Evolutionary conservation across 2,797 vertebrate species (phyloP), one percentile per base, ranked within the genome.

Genomic region (Oryzias sinensis): DNA sequence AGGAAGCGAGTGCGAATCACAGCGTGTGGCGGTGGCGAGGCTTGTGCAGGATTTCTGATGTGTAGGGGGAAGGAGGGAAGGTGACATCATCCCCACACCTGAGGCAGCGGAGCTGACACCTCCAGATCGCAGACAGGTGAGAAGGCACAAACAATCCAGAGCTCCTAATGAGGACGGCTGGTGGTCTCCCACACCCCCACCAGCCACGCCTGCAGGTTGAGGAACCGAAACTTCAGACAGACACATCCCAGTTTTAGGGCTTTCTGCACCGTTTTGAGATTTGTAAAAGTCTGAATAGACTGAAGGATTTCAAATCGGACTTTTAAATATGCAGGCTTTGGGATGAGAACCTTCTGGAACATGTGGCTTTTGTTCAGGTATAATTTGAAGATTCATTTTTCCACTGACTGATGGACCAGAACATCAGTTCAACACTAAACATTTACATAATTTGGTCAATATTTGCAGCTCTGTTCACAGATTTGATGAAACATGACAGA

Each of bases 51-150:
- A 33, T 43, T 25, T 65, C 25, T 16, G 60, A 59, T 80, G 67
- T 82, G 59, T 45, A 45, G 58, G 55, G 49, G 53, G n/a, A 37
- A 56, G 53, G 58, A 73, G 50, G 55, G 72, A 56, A 82, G 78
- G 78, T 82, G 81, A 90, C 85, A 81, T 82, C 77, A 76, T 84
- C 76, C 76, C 82, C 70, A 78, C 89, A 87, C 89, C 88, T 87
- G 82, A 86, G 80, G 82, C 77, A 72, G 56, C 73, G 49, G 85
- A 82, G 83, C 68, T 91, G 62, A 89, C 89, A 90, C 88, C 86
- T 90, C 62, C 72, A n/a, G 67, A 79, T 71, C 72, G 59, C 65
- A 51, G 62, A 65, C 83, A 89, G 87, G 89, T 89, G 90, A 85
- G 81, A 87, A 87, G 77, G 47, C 55, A 82, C 74, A 81, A 86